Percentiles rank a stretch among this genome's conserved stretches.
Conservation (phyloP, 2,797 vertebrate species). For the Chelonia mydas region DNA sequence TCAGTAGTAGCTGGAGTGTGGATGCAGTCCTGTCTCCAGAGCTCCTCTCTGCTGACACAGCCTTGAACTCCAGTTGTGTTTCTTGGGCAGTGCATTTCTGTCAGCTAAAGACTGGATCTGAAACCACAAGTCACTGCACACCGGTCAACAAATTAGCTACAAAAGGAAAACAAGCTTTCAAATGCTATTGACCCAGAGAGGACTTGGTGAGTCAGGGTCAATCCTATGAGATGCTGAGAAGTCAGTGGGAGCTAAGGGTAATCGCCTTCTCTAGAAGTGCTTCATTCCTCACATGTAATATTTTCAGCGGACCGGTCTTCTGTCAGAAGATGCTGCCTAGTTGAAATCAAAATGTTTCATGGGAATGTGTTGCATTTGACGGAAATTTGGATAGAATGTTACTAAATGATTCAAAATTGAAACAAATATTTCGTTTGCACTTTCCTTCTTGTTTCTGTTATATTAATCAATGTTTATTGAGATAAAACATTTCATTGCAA, state of each 20-base stretch:
- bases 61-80: neutral
- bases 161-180: neutral
- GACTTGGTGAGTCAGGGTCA: neutral
- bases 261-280: fast-evolving
- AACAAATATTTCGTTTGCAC: neutral
- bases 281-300: neutral
- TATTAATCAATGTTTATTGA: neutral
- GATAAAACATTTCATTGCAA: neutral
- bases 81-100: neutral
- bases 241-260: fast-evolving
- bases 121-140: no score
- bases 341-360: neutral
- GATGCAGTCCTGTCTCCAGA: neutral
- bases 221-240: neutral
- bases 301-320: neutral
- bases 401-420: neutral
- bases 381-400: neutral
- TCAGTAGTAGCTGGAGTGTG: neutral
- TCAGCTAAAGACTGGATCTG: no score
- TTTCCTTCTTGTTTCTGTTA: neutral
- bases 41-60: neutral
- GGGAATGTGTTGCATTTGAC: neutral
- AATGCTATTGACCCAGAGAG: neutral
- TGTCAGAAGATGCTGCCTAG: neutral
- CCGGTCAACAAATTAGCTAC: neutral